phyloP scores from a whole-genome alignment of 2,888 invertebrate species.

The Rhaphigaster nebulosa region DNA sequence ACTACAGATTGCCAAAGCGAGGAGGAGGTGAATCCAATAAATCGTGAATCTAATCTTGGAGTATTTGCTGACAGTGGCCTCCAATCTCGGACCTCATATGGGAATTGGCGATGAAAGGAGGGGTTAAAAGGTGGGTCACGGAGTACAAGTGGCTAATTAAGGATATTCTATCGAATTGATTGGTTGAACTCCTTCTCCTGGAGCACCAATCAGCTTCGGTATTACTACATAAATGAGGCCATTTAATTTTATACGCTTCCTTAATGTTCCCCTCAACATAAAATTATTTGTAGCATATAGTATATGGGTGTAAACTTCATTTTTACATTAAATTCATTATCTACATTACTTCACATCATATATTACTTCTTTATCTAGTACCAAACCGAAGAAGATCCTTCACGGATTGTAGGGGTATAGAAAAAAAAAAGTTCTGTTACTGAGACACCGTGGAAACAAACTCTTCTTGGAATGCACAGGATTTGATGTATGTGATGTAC shows the following conservation, averaged over 20 bases:
- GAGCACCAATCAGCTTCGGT: slow-evolving; percentile 3
- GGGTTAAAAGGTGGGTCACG: background rate
- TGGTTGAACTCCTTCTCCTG: background rate
- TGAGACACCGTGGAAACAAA: too few species aligned
- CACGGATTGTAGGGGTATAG: too few species aligned
- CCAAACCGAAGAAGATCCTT: too few species aligned
- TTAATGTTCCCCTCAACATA: background rate
- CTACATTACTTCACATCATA: too few species aligned
- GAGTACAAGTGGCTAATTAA: slow-evolving; percentile 43
- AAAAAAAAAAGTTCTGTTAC: too few species aligned
- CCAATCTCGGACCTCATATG: background rate
- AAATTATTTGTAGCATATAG: background rate
- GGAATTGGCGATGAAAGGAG: slow-evolving; percentile 41
- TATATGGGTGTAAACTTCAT: too few species aligned
- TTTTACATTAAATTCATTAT: too few species aligned
- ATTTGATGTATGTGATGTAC: too few species aligned
- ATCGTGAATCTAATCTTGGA: slow-evolving; percentile 34
- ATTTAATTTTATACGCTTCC: background rate
- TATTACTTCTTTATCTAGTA: too few species aligned
- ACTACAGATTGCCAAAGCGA: background rate
- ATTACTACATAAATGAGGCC: background rate
- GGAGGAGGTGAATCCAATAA: background rate
- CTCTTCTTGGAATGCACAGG: too few species aligned
- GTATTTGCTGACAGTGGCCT: slow-evolving; percentile 31
- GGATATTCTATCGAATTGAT: background rate